Conservation (phyloP, 2,797 vertebrate genomes). For the Vultur gryphus region DNA sequence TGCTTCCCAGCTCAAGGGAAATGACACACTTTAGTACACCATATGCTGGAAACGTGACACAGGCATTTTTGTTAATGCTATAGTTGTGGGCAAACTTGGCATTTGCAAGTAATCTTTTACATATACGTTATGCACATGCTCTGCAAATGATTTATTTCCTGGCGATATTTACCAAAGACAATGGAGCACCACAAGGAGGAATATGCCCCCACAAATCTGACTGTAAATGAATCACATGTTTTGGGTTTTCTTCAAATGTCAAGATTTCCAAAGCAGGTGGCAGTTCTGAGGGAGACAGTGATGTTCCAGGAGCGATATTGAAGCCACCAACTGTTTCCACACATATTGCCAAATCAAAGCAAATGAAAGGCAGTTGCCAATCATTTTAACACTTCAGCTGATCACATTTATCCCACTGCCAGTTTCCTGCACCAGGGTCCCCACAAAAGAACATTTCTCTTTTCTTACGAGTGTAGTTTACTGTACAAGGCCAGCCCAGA, state of each 20-base stretch:
- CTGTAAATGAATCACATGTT: not conserved
- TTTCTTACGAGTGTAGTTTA: not conserved
- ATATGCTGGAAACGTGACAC: not conserved
- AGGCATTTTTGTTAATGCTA: not conserved
- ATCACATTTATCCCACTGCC: not conserved
- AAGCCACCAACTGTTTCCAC: slow-evolving; percentile 1
- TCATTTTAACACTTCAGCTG: not conserved
- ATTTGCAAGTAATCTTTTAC: not conserved
- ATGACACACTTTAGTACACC: not conserved
- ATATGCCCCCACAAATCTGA: not conserved
- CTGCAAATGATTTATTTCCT: not conserved
- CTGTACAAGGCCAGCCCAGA: not conserved
- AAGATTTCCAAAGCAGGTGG: slow-evolving; percentile 14
- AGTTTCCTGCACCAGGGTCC: not conserved
- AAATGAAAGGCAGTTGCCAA: not conserved
- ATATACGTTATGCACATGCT: not conserved
- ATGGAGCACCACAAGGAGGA: not conserved
- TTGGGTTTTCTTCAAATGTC: not conserved
- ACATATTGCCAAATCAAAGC: not conserved
- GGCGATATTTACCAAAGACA: not conserved
- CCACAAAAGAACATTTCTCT: not conserved
- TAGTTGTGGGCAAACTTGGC: not conserved
- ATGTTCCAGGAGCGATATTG: not conserved
- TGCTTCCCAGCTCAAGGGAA: not conserved
- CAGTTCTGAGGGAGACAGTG: not conserved